Base-by-base conservation (phyloP, 2,888 invertebrate species). In the Harpalus rubripes region DNA sequence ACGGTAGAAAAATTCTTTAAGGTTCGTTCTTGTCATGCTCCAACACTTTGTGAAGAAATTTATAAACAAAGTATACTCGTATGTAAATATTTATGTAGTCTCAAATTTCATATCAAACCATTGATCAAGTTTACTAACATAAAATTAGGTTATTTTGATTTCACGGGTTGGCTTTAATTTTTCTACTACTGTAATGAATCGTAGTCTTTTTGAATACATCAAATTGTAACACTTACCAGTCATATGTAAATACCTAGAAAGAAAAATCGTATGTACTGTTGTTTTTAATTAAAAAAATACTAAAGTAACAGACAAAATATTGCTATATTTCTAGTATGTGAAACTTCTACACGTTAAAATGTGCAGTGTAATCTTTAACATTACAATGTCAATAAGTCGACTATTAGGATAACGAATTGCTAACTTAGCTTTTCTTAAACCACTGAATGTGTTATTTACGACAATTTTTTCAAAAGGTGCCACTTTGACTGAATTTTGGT, bases 61-160 rank as follows among this genome's bases (percentile, higher is more conserved):
- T n/a, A n/a, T n/a, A n/a, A n/a, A n/a, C n/a, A n/a, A n/a, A n/a
- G n/a, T n/a, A n/a, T n/a, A n/a, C n/a, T n/a, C n/a, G n/a, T n/a
- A n/a, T n/a, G n/a, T n/a, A n/a, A n/a, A n/a, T n/a, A n/a, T n/a
- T n/a, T n/a, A n/a, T n/a, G n/a, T n/a, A n/a, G n/a, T n/a, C n/a
- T n/a, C n/a, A n/a, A n/a, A n/a, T n/a, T n/a, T n/a, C n/a, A n/a
- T n/a, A n/a, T n/a, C n/a, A n/a, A n/a, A n/a, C n/a, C n/a, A n/a
- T n/a, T n/a, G n/a, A n/a, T n/a, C n/a, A n/a, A n/a, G n/a, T n/a
- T n/a, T n/a, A n/a, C n/a, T n/a, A n/a, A n/a, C n/a, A n/a, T n/a
- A n/a, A n/a, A n/a, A n/a, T n/a, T n/a, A n/a, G 58, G 58, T 58
- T n/a, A 58, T 3, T 58, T 58, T 58, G 58, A 58, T 58, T 58